Conservation (phyloP, 2,888 invertebrate genomes). For the Ormyrus labotus region DNA sequence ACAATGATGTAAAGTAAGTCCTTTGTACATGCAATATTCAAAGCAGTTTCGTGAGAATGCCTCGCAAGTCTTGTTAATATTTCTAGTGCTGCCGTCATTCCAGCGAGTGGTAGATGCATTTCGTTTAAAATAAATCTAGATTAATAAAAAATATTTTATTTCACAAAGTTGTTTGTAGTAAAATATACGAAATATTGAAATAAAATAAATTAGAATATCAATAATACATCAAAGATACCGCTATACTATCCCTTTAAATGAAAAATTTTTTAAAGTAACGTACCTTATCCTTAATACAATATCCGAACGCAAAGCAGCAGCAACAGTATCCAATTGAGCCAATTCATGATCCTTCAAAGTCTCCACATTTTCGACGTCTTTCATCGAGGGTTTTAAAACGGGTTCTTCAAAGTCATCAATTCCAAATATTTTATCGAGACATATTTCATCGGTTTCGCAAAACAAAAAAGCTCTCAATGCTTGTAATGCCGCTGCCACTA, state of each 20-base stretch:
- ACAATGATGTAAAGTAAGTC: conserved; percentile 81
- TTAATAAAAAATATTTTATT: conserved; percentile 1
- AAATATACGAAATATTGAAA: background rate
- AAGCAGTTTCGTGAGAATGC: conserved; percentile 84
- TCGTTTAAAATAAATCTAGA: conserved; percentile 85
- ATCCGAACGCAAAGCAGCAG: conserved; percentile 85
- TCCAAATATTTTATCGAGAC: conserved; percentile 83
- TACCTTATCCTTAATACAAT: conserved; percentile 85
- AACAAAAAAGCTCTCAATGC: conserved; percentile 86
- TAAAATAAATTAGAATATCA: no score
- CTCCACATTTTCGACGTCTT: conserved; percentile 77
- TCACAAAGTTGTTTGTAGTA: background rate
- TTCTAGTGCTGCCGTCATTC: conserved; percentile 85
- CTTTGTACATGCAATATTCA: conserved; percentile 80
- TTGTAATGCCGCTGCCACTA: conserved; percentile 86
- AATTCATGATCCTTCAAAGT: conserved; percentile 92
- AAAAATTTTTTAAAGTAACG: background rate
- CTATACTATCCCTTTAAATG: background rate
- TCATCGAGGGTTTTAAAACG: conserved; percentile 66
- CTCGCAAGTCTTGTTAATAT: conserved; percentile 87
- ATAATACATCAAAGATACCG: no score
- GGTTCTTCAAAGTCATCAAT: conserved; percentile 74
- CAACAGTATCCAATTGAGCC: conserved; percentile 88
- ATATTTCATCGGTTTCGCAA: conserved; percentile 87
- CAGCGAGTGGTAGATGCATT: conserved; percentile 83